Evolutionary conservation across 2,888 invertebrate genomes (phyloP).

Genomic region (Slavum lentiscoides): DNA sequence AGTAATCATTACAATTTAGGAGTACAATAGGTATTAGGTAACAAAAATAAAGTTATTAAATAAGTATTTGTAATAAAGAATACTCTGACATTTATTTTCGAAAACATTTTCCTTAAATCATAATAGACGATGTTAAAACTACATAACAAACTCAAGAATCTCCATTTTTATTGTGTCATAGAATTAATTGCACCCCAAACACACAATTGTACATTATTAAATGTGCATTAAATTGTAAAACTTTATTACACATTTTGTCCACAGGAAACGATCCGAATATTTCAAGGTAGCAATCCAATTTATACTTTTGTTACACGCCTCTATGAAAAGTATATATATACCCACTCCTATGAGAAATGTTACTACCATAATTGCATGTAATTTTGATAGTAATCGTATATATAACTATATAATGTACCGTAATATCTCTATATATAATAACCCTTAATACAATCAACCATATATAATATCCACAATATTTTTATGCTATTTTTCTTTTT

Average conservation of each 20-base stretch:
- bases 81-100: too few relatives aligned
- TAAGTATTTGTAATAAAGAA: too few relatives aligned
- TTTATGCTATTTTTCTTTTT: neutral
- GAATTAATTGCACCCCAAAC: neutral
- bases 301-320: conserved; percentile 30
- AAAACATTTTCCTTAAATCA: too few relatives aligned
- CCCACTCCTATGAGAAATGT: neutral
- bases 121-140: too few relatives aligned
- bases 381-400: conserved; percentile 24
- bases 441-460: neutral
- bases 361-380: conserved; percentile 25
- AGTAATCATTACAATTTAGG: too few relatives aligned
- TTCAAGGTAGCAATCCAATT: conserved; percentile 45
- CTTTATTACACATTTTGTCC: neutral
- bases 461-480: neutral
- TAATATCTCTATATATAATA: neutral
- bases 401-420: neutral
- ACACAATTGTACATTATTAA: neutral
- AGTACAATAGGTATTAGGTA: too few relatives aligned
- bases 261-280: conserved; percentile 27
- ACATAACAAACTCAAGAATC: too few relatives aligned
- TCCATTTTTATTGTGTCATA: neutral
- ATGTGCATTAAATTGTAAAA: neutral
- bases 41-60: too few relatives aligned
- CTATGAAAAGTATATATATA: neutral